Evolutionary conservation across 2,797 vertebrate genomes (phyloP).

Genomic region (Aldrovandia affinis): DNA sequence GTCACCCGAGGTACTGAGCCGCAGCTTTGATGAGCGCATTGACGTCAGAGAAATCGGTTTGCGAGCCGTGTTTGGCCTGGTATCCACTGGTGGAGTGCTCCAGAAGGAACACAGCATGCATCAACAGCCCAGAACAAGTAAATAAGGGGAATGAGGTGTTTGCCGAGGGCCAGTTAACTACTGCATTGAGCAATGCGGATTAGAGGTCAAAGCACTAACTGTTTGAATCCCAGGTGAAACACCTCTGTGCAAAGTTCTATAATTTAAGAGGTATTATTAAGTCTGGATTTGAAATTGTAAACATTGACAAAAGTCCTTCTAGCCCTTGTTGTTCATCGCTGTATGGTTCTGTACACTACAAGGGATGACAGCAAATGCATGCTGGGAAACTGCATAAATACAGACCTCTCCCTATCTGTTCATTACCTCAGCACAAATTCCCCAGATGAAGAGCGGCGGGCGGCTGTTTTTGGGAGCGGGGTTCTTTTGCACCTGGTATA

Average conservation of each 20-base stretch:
- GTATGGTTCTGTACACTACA: background rate
- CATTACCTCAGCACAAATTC: background rate
- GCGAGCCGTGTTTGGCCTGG: background rate
- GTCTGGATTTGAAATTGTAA: background rate
- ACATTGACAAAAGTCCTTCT: background rate
- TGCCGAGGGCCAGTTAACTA: background rate
- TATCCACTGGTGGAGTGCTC: background rate
- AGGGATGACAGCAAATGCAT: too few relatives aligned
- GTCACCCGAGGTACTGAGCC: background rate
- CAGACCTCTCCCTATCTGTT: too few relatives aligned
- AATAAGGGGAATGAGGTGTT: background rate
- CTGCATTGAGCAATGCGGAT: background rate
- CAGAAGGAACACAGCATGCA: background rate
- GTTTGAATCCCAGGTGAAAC: background rate
- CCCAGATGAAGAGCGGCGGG: constrained; percentile 39
- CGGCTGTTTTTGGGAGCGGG: constrained; percentile 44
- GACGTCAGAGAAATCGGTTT: background rate
- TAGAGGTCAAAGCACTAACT: background rate
- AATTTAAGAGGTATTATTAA: too few relatives aligned
- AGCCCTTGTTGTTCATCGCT: too few relatives aligned
- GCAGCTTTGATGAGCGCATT: background rate
- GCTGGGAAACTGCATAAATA: too few relatives aligned
- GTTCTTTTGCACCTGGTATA: constrained; percentile 49
- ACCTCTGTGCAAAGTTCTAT: background rate
- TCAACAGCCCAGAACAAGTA: background rate